Conservation (phyloP, 2,797 vertebrate species). For the Potorous gilbertii region DNA sequence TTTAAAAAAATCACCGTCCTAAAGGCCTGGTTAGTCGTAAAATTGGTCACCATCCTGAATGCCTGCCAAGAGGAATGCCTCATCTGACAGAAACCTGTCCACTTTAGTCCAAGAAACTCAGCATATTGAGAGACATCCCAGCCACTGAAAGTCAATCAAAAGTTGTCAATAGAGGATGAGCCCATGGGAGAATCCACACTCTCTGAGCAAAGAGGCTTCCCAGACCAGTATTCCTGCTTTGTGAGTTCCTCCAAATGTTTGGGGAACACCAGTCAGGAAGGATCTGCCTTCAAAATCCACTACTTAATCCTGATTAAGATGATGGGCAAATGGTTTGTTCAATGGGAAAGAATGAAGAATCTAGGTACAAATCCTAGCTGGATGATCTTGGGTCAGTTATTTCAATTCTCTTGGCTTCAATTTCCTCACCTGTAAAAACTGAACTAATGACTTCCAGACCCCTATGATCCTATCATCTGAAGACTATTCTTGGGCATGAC, state of each 20-base stretch:
- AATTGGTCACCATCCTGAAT: background rate
- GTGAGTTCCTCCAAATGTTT: background rate
- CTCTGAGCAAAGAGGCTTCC: too few relatives aligned
- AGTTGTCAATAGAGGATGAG: background rate
- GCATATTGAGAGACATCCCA: background rate
- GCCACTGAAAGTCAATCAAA: background rate
- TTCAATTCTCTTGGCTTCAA: background rate
- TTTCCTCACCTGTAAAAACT: background rate
- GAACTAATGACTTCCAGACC: background rate
- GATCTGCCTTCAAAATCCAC: background rate
- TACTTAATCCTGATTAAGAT: background rate
- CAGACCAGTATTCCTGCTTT: background rate
- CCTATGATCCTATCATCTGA: background rate
- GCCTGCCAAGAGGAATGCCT: background rate
- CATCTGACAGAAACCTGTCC: background rate
- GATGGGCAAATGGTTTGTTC: background rate
- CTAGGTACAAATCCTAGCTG: background rate
- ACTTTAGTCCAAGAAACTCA: background rate
- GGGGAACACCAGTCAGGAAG: background rate
- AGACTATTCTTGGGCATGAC: constrained; percentile 20
- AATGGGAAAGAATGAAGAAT: background rate
- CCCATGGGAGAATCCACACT: background rate
- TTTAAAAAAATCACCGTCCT: background rate
- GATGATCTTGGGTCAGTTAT: background rate
- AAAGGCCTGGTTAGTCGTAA: background rate